Evolutionary conservation across 2,797 vertebrate genomes (phyloP).

Genomic region (Micrastur ruficollis): DNA sequence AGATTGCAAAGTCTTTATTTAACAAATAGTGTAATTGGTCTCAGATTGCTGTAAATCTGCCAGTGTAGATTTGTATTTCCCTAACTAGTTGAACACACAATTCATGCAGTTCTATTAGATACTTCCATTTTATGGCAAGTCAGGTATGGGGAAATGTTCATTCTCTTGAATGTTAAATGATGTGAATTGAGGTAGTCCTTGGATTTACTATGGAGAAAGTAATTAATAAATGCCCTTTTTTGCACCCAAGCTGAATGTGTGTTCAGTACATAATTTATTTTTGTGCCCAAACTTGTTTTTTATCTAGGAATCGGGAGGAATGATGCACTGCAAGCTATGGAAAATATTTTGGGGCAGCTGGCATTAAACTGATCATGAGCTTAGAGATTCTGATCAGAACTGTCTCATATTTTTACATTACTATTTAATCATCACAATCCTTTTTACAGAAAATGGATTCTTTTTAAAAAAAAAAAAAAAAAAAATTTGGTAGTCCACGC

Average conservation of each 20-base stretch:
- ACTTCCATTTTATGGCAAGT: not conserved
- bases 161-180: not conserved
- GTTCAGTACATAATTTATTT: not conserved
- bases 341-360: not conserved
- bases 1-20: not conserved
- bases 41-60: not conserved
- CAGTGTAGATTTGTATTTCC: not conserved
- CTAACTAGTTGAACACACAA: not conserved
- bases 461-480: not conserved
- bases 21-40: not conserved
- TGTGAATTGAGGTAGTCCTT: not conserved
- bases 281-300: not conserved
- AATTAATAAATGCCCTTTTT: not conserved
- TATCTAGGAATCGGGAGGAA: not conserved
- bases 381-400: not conserved
- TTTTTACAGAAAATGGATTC: not conserved
- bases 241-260: not conserved
- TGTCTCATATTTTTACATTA: not conserved
- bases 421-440: not conserved
- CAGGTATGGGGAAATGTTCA: not conserved
- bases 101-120: not conserved
- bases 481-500: not conserved
- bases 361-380: not conserved
- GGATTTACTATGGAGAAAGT: not conserved
- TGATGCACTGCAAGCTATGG: not conserved